Conservation (phyloP, 2,797 vertebrate genomes). For the Craterocephalus amniculus region DNA sequence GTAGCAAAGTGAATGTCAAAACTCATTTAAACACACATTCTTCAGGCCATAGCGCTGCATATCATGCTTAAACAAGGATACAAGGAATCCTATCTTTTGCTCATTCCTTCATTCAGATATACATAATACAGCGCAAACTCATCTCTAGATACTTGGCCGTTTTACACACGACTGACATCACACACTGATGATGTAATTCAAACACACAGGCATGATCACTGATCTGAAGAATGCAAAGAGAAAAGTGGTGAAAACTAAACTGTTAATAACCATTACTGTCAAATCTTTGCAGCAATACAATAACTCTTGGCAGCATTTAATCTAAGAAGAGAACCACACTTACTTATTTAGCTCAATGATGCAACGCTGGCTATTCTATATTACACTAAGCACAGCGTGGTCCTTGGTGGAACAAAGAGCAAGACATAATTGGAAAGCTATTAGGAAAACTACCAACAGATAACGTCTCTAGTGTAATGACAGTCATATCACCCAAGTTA, state of each 20-base stretch:
- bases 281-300: conserved; percentile 19
- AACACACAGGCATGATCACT: conserved; percentile 11
- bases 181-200: conserved; percentile 12
- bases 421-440: conserved; percentile 58
- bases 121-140: not conserved
- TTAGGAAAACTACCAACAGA: conserved; percentile 66
- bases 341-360: conserved; percentile 22
- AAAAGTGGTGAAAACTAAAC: conserved; percentile 20
- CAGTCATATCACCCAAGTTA: conserved; percentile 62
- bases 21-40: conserved; percentile 90
- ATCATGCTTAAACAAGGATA: conserved; percentile 82
- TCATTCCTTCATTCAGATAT: conserved; percentile 68
- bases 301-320: conserved; percentile 25
- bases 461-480: conserved; percentile 74
- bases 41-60: conserved; percentile 86
- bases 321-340: conserved; percentile 18
- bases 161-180: conserved; percentile 13
- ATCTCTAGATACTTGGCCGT: not conserved
- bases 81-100: conserved; percentile 67
- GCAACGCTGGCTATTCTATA: conserved; percentile 31
- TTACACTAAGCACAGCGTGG: conserved; percentile 13
- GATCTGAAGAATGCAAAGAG: conserved; percentile 24
- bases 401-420: conserved; percentile 17
- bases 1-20: conserved; percentile 95
- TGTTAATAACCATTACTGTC: conserved; percentile 7